Conservation (phyloP, 1,140 invertebrate genomes). For the Trichonephila inaurata region DNA sequence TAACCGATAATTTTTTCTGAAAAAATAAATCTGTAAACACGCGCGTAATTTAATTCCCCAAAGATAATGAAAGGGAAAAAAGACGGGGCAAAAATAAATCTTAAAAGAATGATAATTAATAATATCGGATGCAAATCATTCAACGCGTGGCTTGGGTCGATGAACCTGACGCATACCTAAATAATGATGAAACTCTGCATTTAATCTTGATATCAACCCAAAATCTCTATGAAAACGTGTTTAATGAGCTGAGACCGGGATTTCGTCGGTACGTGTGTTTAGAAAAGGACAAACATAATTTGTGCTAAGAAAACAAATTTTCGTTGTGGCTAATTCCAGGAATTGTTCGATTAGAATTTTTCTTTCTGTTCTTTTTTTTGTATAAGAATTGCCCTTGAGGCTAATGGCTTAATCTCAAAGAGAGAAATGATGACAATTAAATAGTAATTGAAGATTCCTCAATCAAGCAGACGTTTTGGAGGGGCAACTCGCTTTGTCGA, state of each 20-base stretch:
- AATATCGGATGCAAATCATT: background rate
- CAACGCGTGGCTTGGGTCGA: background rate
- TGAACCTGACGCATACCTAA: constrained; percentile 8
- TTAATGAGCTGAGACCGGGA: constrained; percentile 19
- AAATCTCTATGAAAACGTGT: background rate
- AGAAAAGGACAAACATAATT: constrained; percentile 4
- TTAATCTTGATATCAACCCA: background rate
- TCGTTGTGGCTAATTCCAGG: background rate
- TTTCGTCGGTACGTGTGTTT: background rate
- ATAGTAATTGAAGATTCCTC: too few relatives aligned
- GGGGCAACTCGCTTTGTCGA: too few relatives aligned
- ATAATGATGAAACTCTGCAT: constrained; percentile 12
- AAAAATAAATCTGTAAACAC: background rate
- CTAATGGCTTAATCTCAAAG: too few relatives aligned
- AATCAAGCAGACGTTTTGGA: too few relatives aligned
- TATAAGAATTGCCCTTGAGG: too few relatives aligned
- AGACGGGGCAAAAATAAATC: background rate
- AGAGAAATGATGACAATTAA: too few relatives aligned
- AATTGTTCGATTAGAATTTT: background rate
- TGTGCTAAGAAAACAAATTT: background rate
- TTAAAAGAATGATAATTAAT: background rate
- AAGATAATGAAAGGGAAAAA: background rate
- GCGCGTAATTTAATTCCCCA: background rate
- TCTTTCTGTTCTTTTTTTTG: background rate
- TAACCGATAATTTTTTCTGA: background rate